A percentile compares a stretch with the other conserved stretches of the same genome.
These are phyloP conservation scores for Clarias magur DNA, from an alignment of 2,113 vertebrate species.

Conservation along the genomic window DNA sequence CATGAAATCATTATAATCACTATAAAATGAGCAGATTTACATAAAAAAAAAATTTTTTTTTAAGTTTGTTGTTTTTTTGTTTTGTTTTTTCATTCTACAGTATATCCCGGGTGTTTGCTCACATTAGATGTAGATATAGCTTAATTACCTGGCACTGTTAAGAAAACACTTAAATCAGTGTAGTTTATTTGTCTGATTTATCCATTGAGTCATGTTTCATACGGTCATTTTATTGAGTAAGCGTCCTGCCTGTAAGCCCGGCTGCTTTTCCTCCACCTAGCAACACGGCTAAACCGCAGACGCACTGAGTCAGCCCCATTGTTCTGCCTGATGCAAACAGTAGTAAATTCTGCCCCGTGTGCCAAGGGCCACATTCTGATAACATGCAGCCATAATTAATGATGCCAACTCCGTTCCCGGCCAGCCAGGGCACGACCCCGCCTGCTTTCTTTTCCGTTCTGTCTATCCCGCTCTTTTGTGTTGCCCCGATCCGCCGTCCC, in stretches of 20 bases:
- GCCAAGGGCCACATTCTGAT: conserved; percentile 45
- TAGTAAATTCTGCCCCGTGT: conserved; percentile 45
- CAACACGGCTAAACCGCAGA: conserved; percentile 32
- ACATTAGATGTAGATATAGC: neutral
- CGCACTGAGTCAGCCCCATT: conserved; percentile 44
- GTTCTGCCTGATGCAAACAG: conserved; percentile 52
- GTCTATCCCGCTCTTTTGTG: conserved; percentile 25
- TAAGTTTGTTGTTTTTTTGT: neutral
- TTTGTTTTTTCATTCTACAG: neutral
- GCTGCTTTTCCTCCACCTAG: conserved; percentile 3
- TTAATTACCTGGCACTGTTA: neutral
- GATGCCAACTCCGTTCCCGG: conserved; percentile 42
- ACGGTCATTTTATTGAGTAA: conserved; percentile 14
- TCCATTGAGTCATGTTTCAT: conserved; percentile 9
- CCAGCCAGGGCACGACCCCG: conserved; percentile 31
- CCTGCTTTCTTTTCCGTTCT: conserved; percentile 29
- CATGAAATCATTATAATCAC: neutral
- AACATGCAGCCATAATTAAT: conserved; percentile 48
- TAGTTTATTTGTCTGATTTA: neutral
- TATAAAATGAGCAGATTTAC: neutral
- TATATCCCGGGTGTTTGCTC: no score
- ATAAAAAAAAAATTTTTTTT: no score
- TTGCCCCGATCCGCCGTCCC: conserved; percentile 26
- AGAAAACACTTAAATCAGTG: no score
- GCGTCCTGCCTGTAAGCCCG: conserved; percentile 13